phyloP scores from a whole-genome alignment of 2,113 vertebrate genomes.

The Nibea albiflora region DNA sequence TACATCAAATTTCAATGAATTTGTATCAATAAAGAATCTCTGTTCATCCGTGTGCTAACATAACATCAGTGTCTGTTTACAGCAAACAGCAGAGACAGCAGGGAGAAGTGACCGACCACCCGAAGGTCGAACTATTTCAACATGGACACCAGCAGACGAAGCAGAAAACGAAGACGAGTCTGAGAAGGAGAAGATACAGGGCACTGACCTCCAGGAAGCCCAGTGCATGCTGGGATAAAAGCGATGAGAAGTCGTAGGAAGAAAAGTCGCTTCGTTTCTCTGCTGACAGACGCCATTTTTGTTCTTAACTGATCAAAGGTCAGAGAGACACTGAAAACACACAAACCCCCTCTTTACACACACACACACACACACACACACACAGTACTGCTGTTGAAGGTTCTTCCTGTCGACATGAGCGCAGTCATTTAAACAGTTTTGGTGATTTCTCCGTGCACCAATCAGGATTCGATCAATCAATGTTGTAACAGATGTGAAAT shows the following conservation, averaged over 20 bases:
- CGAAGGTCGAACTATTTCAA: neutral
- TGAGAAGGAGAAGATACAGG: neutral
- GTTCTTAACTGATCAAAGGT: constrained; percentile 68
- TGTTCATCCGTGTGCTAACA: too few relatives aligned
- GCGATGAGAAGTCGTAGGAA: constrained; percentile 54
- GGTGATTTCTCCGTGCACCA: too few relatives aligned
- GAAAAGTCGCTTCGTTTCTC: constrained; percentile 49
- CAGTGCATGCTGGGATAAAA: constrained; percentile 73
- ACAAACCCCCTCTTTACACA: neutral
- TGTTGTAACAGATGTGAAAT: too few relatives aligned
- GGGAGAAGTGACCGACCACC: too few relatives aligned
- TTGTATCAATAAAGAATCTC: too few relatives aligned
- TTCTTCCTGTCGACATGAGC: too few relatives aligned
- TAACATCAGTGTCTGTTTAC: too few relatives aligned
- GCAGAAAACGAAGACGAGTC: neutral
- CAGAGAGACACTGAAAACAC: constrained; percentile 26
- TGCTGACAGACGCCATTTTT: constrained; percentile 76
- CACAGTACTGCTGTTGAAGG: too few relatives aligned
- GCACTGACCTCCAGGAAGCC: constrained; percentile 76
- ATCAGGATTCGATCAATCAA: too few relatives aligned
- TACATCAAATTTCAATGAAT: too few relatives aligned
- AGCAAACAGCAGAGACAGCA: too few relatives aligned
- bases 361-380: neutral
- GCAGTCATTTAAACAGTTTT: too few relatives aligned
- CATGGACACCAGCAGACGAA: neutral